Evolutionary conservation across 1,140 invertebrate genomes (phyloP), one percentile per base, ranked within the genome.

Genomic region (Ceratosolen fusciceps): DNA sequence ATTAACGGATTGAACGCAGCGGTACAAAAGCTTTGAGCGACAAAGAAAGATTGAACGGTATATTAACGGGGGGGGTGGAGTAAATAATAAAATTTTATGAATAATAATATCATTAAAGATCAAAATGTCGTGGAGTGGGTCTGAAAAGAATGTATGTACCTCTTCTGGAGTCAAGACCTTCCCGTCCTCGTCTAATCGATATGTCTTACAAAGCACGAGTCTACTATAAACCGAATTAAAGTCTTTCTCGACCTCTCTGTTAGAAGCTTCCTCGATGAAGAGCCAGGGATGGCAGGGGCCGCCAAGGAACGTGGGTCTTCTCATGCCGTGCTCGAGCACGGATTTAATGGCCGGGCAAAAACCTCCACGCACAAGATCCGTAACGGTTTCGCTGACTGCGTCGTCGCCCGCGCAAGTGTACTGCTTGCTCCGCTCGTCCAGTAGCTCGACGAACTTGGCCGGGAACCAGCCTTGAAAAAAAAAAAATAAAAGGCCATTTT

Each of bases 111-210:
- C n/a, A n/a, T n/a, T n/a, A n/a, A n/a, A n/a, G n/a, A n/a, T n/a
- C n/a, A n/a, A n/a, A n/a, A n/a, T n/a, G n/a, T 43, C 12, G 5
- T 43, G 39, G 12, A 43, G 5, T 43, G 5, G 12, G 12, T 43
- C 12, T 43, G 39, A 43, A 43, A 7, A 7, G 5, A 43, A 43
- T 43, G 39, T 7, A 37, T 34, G 12, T 83, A 98, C 95, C 92
- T 99, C 99, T 92, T 99, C 98, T 26, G 99, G 98, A 14, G 97
- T 99, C 14, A 99, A 91, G 70, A 99, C 98, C 93, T 99, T 99
- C 10, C 98, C 98, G 93, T 99, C 98, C 92, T 99, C 98, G 92
- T 99, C 99, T 79, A 99, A 92, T 79, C 97, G 93, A 91, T 98
- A 99, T 19, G 99, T 99, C 92, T 99, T 99, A 86, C 98, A 99